Evolutionary conservation across 2,888 invertebrate genomes (phyloP).

Genomic region (Cephalotes varians): DNA sequence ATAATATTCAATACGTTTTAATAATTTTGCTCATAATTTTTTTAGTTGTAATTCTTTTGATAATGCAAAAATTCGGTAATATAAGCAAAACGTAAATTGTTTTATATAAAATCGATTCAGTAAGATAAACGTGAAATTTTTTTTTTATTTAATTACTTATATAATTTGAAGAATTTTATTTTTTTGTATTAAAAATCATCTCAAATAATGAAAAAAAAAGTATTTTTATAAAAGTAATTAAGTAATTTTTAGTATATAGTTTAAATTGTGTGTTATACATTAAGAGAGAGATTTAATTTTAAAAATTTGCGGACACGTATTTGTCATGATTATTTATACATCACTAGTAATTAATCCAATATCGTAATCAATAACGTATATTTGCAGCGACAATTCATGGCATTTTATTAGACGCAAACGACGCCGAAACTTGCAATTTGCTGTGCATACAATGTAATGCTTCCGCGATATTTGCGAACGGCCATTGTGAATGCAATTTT

Average conservation of each 20-base stretch:
- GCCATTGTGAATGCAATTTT: constrained; percentile 72
- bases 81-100: neutral
- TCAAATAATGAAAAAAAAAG: neutral
- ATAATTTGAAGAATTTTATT: neutral
- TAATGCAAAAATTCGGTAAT: neutral
- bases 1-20: neutral
- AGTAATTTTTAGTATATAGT: neutral
- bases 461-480: constrained; percentile 63
- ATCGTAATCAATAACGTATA: neutral
- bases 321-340: neutral
- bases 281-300: neutral
- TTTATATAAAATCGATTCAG: neutral
- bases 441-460: constrained; percentile 72
- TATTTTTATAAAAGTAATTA: neutral
- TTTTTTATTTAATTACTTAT: neutral
- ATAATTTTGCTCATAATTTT: neutral
- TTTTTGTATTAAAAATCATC: neutral
- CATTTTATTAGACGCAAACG: constrained; percentile 46
- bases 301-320: neutral
- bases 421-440: constrained; percentile 69
- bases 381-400: constrained; percentile 6
- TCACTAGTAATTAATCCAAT: neutral
- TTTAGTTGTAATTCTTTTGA: neutral
- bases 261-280: neutral
- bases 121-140: neutral